Percentiles rank a stretch among this genome's conserved stretches.
phyloP scores from a whole-genome alignment of 2,113 vertebrate species.

The Xiphophorus couchianus region DNA sequence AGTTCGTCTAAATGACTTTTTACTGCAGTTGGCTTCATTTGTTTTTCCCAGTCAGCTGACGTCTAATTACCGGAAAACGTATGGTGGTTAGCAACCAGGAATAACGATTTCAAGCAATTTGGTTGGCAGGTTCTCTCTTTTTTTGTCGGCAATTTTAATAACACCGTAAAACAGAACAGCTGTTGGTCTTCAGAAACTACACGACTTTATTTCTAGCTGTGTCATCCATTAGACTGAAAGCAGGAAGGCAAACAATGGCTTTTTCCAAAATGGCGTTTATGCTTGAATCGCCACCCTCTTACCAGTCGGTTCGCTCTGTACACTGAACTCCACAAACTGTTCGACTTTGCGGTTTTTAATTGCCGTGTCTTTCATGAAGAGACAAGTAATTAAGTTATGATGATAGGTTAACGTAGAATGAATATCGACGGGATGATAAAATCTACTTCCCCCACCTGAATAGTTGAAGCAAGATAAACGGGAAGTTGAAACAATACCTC shows the following conservation, averaged over 20 bases:
- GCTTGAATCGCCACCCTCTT: slow-evolving; percentile 28
- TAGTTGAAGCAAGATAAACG: no score
- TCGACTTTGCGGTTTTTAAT: no score
- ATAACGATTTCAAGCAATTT: neutral
- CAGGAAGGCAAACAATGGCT: slow-evolving; percentile 39
- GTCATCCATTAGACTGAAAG: slow-evolving; percentile 2
- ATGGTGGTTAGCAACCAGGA: neutral
- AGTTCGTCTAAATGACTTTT: neutral
- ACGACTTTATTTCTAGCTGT: neutral
- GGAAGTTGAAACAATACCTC: no score
- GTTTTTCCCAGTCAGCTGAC: neutral
- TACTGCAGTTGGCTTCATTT: neutral
- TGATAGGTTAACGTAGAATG: no score
- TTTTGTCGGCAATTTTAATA: neutral
- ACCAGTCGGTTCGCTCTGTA: slow-evolving; percentile 6
- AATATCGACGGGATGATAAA: neutral
- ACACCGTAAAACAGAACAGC: neutral
- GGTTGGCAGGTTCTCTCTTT: neutral
- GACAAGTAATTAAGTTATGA: no score
- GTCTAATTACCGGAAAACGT: neutral
- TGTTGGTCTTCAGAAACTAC: neutral
- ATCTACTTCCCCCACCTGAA: slow-evolving; percentile 59
- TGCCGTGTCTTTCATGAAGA: no score
- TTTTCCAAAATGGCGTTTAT: slow-evolving; percentile 61
- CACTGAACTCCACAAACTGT: neutral